Base-by-base conservation (phyloP, 2,113 vertebrate genomes). In the Lepus americanus region DNA sequence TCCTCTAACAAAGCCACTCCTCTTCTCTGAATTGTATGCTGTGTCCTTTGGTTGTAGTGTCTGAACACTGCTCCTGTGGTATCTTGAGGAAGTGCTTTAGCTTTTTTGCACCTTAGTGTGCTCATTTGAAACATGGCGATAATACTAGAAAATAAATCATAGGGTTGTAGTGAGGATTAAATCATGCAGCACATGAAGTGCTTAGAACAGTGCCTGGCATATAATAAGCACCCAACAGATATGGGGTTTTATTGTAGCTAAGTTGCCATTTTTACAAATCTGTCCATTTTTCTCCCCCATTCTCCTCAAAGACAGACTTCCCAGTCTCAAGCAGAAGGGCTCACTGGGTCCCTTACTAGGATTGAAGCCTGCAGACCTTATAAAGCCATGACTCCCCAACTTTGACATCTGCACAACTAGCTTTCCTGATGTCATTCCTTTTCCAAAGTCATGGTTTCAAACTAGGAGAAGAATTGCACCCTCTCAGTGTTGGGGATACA, bases 131-230 rank as follows among this genome's bases (percentile, higher is more conserved):
- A 70, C 74, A n/a, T 33, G 49, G 11, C 22, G 44, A 77, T 59
- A 78, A 78, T 90, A 82, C 73, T 51, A 73, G 55, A 95, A 90
- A 93, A 82, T 90, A 63, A 49, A 72, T 51, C 53, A 19, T 51
- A 29, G 36, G 13, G 9, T 80, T 67, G 49, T 29, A 59, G 74
- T 76, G 51, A 70, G 20, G 25, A 77, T 95, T 82, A 82, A 74
- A 59, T 67, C 25, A 51, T n/a, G 9, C 49, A n/a, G 87, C 10
- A 70, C 20, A 66, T 1, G 49, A 76, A 81, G 29, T 36, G 44
- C 53, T 83, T n/a, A 59, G 6, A 59, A 59, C 55, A 59, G 55
- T 59, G 55, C 19, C 12, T 59, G 55, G 55, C 55, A 59, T 59
- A 59, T 59, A 59, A 59, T 19, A 59, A 17, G 55, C 13, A 16